These are phyloP conservation scores for Homarus gammarus DNA, from an alignment of 2,888 invertebrate species.

Conservation along the genomic window DNA sequence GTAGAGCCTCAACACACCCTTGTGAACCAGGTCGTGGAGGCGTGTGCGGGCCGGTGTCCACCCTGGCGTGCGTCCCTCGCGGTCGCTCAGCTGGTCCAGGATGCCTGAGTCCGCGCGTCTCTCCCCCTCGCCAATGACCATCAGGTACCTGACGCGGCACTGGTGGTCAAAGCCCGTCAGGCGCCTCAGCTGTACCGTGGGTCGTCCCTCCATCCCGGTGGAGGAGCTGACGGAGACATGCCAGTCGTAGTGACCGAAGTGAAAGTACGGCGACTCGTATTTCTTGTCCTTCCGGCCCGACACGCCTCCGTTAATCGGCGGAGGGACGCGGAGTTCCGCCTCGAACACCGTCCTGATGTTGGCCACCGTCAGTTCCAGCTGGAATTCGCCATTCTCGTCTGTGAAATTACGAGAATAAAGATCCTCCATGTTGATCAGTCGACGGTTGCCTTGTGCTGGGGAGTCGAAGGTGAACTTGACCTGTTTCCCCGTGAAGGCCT, in stretches of 20 bases:
- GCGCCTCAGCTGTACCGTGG: slow-evolving; percentile 82
- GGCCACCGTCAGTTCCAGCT: slow-evolving; percentile 88
- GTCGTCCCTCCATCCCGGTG: slow-evolving; percentile 79
- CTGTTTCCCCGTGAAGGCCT: slow-evolving; percentile 88
- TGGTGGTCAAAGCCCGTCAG: slow-evolving; percentile 90
- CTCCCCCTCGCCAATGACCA: slow-evolving; percentile 84
- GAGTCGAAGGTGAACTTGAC: slow-evolving; percentile 81
- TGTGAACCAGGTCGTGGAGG: slow-evolving; percentile 83
- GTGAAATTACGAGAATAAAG: slow-evolving; percentile 86
- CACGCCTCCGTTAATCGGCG: slow-evolving; percentile 79
- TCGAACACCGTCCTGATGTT: slow-evolving; percentile 88
- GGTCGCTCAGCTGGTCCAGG: slow-evolving; percentile 86
- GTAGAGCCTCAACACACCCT: slow-evolving; percentile 83
- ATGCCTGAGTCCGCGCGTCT: slow-evolving; percentile 85
- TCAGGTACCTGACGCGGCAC: slow-evolving; percentile 86
- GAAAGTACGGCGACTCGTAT: slow-evolving; percentile 85
- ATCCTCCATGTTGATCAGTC: slow-evolving; percentile 86
- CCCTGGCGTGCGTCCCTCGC: slow-evolving; percentile 85
- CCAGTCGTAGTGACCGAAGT: slow-evolving; percentile 91
- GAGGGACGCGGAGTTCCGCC: slow-evolving; percentile 84
- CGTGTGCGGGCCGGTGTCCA: slow-evolving; percentile 85
- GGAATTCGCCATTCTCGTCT: slow-evolving; percentile 89
- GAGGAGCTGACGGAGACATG: slow-evolving; percentile 85
- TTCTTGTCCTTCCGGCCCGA: slow-evolving; percentile 58
- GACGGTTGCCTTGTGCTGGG: slow-evolving; percentile 85